These are phyloP conservation scores for Pristiophorus japonicus DNA, from an alignment of 2,113 vertebrate species.

Conservation along the genomic window DNA sequence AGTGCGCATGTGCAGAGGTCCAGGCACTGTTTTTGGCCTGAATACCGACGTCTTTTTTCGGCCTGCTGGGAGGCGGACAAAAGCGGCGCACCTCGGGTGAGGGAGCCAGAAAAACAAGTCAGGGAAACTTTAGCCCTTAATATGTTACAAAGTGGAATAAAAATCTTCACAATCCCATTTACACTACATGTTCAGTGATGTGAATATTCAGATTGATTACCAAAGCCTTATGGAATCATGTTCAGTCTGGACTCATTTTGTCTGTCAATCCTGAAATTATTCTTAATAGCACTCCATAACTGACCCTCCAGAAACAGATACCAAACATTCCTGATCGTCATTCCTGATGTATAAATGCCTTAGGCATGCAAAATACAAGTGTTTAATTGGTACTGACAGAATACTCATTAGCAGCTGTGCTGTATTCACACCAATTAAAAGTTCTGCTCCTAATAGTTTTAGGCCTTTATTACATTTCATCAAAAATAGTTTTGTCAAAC, in stretches of 20 bases:
- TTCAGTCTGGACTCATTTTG: background rate
- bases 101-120: too few relatives aligned
- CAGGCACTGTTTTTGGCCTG: too few relatives aligned
- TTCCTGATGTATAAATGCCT: background rate
- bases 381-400: background rate
- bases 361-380: background rate
- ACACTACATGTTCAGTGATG: background rate
- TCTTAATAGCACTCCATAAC: background rate
- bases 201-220: background rate
- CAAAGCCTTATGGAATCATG: background rate
- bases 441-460: too few relatives aligned
- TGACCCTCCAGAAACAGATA: background rate
- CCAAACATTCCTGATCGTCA: background rate
- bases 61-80: too few relatives aligned
- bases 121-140: too few relatives aligned
- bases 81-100: too few relatives aligned
- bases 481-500: background rate
- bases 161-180: background rate
- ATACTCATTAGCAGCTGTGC: background rate
- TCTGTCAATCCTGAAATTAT: background rate
- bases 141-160: background rate
- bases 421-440: constrained; percentile 2
- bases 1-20: too few relatives aligned
- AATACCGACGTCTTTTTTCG: too few relatives aligned
- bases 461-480: background rate